phyloP scores from a whole-genome alignment of 64 coral and sea anemone species.

The Porites lutea region DNA sequence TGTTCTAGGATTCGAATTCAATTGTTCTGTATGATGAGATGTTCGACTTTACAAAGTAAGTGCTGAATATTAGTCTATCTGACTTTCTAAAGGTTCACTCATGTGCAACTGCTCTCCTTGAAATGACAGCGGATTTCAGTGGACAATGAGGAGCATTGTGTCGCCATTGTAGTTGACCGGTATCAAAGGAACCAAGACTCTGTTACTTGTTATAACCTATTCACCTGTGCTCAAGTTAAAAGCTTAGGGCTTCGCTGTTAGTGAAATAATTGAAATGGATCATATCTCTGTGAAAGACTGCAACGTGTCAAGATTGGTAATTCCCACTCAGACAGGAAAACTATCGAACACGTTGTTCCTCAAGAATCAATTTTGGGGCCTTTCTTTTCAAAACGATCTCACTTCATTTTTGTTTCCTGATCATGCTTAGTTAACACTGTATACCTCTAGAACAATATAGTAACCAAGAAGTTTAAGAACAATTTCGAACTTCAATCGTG shows the following conservation, averaged over 20 bases:
- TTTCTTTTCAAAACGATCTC: background rate
- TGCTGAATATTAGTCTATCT: no score
- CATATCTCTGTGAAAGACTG: background rate
- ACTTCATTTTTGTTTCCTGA: background rate
- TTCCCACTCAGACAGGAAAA: background rate
- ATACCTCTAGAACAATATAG: no score
- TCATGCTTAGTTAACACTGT: no score
- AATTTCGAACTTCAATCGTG: no score
- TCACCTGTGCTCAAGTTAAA: background rate
- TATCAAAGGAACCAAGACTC: background rate
- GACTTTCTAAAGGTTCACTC: no score
- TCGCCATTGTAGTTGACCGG: background rate
- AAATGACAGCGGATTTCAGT: background rate
- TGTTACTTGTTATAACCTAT: background rate
- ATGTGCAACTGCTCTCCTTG: no score
- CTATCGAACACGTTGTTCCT: background rate
- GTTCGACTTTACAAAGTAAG: no score
- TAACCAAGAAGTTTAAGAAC: no score
- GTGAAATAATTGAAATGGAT: background rate
- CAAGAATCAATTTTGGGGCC: background rate
- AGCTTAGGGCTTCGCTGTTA: background rate
- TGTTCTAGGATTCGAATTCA: no score
- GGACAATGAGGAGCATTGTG: background rate
- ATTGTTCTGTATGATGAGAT: no score
- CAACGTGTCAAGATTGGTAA: background rate